Evolutionary conservation across 2,113 vertebrate species (phyloP), one percentile per base, ranked within the genome.

Genomic region (Semicossyphus pulcher): DNA sequence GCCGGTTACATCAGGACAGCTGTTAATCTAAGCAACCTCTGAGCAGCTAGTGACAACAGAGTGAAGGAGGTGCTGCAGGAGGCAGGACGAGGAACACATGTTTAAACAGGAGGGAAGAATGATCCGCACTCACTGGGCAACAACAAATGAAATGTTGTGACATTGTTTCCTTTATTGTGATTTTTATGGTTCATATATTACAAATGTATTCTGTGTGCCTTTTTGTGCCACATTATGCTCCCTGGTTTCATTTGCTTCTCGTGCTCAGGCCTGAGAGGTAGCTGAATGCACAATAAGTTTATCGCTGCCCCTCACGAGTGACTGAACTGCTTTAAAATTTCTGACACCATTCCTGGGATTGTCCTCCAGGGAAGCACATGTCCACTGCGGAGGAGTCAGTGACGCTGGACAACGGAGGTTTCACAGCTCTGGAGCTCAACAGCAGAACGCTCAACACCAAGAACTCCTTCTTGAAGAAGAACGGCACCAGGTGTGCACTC

Each of bases 351-450:
- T 62, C 9, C 15, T 56, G 8, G n/a, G n/a, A n/a, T 78, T 32
- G 67, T 25, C n/a, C 56, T 79, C 23, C 84, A 99, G 97, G 96
- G 65, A 97, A 97, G 78, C 94, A 93, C 76, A 65, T 95, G 61
- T 95, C 96, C 67, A 94, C 92, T 0, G 91, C 93, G 72, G 97
- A 98, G 81, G 97, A 98, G 88, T 92, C 96, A 0, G 95, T 97
- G 48, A 98, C 96, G 0, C 88, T 99, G 91, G 97, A 98, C 86
- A 98, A 98, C 0, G 97, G 97, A 63, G 97, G 96, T 1, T 99
- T 99, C 85, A 96, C 97, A 0, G 93, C 96, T 63, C 78, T 99
- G 88, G 97, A 99, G 84, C 95, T 99, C 72, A 98, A 95, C 92
- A 98, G 96, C 88, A 93, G 97, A 37, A 95, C 96, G 2, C 92